Evolutionary conservation across 2,113 vertebrate species (phyloP).

Genomic region (Cyprinodon tularosa): DNA sequence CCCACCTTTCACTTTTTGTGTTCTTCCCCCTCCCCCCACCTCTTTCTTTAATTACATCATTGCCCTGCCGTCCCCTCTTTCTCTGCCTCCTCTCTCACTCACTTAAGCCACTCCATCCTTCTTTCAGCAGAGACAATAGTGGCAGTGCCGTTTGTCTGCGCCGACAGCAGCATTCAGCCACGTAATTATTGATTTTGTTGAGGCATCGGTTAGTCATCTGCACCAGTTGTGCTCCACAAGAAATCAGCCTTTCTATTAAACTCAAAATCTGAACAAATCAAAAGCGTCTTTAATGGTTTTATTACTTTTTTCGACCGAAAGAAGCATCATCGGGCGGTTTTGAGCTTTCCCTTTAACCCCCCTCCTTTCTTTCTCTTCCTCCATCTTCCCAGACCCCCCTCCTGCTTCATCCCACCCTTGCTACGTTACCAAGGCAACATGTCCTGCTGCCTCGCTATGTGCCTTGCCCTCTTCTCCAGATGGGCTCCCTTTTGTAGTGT

Average conservation of each 20-base stretch:
- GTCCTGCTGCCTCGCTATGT: constrained; percentile 53
- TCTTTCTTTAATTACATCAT: constrained; percentile 22
- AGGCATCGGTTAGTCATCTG: not conserved
- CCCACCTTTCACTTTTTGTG: constrained; percentile 39
- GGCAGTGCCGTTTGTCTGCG: not conserved
- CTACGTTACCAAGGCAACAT: constrained; percentile 67
- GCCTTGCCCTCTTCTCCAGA: constrained; percentile 68
- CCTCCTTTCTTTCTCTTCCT: constrained; percentile 1
- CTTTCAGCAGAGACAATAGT: constrained; percentile 20
- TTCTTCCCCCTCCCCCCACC: constrained; percentile 50
- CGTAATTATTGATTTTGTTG: not conserved
- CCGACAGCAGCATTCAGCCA: constrained; percentile 11
- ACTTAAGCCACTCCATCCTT: constrained; percentile 40
- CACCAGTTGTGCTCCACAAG: not conserved
- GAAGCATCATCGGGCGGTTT: constrained; percentile 20
- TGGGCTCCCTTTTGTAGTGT: constrained; percentile 61
- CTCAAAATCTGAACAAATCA: not conserved
- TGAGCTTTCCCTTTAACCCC: not conserved
- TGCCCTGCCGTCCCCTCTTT: constrained; percentile 27
- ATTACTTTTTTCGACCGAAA: constrained; percentile 5
- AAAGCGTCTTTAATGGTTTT: not conserved
- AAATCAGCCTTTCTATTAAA: not conserved
- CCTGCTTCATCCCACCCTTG: constrained; percentile 55
- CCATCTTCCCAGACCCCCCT: constrained; percentile 12
- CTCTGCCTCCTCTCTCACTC: not conserved